Base-by-base conservation (phyloP, 2,113 vertebrate genomes). In the Nesogale talazaci region DNA sequence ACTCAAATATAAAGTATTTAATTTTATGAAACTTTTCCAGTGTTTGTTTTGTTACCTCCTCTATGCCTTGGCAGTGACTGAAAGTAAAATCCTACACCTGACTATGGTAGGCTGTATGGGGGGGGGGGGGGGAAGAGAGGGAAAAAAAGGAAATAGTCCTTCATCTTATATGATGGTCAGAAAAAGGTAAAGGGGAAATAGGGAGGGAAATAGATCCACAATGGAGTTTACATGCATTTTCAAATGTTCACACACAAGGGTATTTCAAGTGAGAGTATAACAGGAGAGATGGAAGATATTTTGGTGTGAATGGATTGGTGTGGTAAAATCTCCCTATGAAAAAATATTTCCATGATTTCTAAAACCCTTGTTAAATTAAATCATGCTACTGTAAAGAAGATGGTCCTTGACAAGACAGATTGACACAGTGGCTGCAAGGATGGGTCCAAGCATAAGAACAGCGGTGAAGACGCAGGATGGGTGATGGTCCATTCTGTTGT, bases 41-140 rank as follows among this genome's bases (percentile, higher is more conserved):
- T 74, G 27, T 36, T 52, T 67, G 59, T 27, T 46, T n/a, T 76
- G 14, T 42, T 70, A 80, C 46, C 19, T 52, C 10, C 29, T 59
- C 0, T 76, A 69, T 25, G 15, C 80, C 77, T 83, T 31, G 86
- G 5, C 38, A 81, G 65, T 52, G n/a, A 84, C 81, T 83, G 15
- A 89, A 72, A 93, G 80, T 70, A 79, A 91, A 95, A 93, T 70
- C 36, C 22, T 52, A 52, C 27, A 67, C 11, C 59, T 83, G 59
- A 93, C 69, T 16, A 65, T 82, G 82, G 27, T 15, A 87, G 22
- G 36, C 17, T 40, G 4, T 27, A 1, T 17, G 27, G 61, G 36
- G 91, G n/a, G n/a, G n/a, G n/a, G n/a, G n/a, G n/a, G n/a, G n/a
- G n/a, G n/a, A n/a, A n/a, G n/a, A n/a, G n/a, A 78, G 67, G 83